Evolutionary conservation across 2,113 vertebrate genomes (phyloP), one percentile per base, ranked within the genome.

Genomic region (Lophius piscatorius): DNA sequence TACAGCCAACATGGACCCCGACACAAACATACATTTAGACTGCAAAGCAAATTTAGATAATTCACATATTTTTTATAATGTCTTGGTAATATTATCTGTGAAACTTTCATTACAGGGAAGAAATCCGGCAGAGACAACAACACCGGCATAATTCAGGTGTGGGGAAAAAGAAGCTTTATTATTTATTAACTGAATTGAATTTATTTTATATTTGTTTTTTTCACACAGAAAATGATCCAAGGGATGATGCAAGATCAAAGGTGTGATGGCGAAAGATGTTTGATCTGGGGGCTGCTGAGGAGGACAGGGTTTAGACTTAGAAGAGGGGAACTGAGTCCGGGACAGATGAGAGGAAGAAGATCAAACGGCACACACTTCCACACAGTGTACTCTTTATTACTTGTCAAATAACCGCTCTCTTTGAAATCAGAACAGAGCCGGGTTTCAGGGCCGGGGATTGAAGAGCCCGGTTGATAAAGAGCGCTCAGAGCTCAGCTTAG

Each of bases 301-400:
- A 47, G 35, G 16, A 52, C 35, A 34, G 45, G 56, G 34, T 62
- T 39, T n/a, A n/a, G 28, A 22, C 11, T 74, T 1, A 22, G n/a
- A 28, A 28, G 14, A 63, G 40, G n/a, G 55, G 49, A 52, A 46
- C 14, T 63, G 50, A 65, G 28, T 41, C 33, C 60, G 45, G 58
- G 24, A 56, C 9, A 61, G 56, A 74, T 62, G 28, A 79, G 45
- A 42, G 40, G 47, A 34, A 17, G 28, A 10, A 47, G 61, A 80
- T 79, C 64, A 80, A 73, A 73, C 29, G 3, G 17, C 33, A 11
- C 48, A 41, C 22, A 47, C 48, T 28, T 49, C 31, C 49, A 40
- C 60, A 68, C 52, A 68, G 24, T 50, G 14, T 58, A 34, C 12
- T 34, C 39, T 63, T 48, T 49, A 35, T 68, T 29, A 29, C 4